A percentile compares a stretch with the other conserved stretches of the same genome.
Conservation (phyloP, 2,113 vertebrate genomes). For the Sterrhoptilus dennistouni region DNA sequence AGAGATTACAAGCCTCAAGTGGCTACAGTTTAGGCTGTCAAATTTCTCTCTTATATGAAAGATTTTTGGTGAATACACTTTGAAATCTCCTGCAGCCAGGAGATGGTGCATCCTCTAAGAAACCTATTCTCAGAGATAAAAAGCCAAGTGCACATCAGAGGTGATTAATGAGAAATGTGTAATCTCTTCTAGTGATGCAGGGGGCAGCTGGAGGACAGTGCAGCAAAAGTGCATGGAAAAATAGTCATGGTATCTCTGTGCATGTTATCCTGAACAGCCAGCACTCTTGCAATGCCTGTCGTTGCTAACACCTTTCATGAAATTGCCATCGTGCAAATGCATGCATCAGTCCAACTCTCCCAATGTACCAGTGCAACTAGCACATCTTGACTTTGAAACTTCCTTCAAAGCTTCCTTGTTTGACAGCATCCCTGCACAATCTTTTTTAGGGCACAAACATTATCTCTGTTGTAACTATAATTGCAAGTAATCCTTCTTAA, state of each 20-base stretch:
- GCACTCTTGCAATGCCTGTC: neutral
- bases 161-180: constrained; percentile 33
- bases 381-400: neutral
- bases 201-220: constrained; percentile 26
- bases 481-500: neutral
- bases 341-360: neutral
- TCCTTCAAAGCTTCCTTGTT: neutral
- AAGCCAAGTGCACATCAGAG: neutral
- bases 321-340: too few relatives aligned
- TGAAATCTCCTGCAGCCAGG: constrained; percentile 25
- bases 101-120: neutral
- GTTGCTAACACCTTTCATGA: neutral
- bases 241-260: neutral
- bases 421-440: neutral
- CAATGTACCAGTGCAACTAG: neutral
- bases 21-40: neutral
- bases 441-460: neutral
- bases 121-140: constrained; percentile 49
- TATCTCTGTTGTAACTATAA: neutral
- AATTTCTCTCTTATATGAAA: constrained; percentile 12
- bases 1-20: neutral
- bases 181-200: neutral
- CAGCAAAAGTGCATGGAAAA: neutral
- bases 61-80: constrained; percentile 16
- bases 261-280: neutral